Conservation (phyloP, 1,140 invertebrate genomes). For the Bicyclus anynana region DNA sequence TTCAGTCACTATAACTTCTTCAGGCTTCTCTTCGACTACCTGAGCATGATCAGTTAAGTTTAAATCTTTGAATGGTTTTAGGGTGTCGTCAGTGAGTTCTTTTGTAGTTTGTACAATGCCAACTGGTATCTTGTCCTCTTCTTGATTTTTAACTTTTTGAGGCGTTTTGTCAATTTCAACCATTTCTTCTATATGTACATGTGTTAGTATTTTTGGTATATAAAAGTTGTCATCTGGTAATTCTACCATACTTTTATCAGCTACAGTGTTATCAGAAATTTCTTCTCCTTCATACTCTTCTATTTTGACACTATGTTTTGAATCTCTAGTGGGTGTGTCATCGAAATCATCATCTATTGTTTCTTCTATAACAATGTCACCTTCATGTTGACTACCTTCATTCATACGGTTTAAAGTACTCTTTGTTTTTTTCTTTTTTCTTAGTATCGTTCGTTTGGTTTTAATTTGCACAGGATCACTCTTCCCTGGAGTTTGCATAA, state of each 20-base stretch:
- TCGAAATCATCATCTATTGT: slow-evolving; percentile 57
- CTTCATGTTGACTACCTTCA: slow-evolving; percentile 35
- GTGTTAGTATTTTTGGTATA: slow-evolving; percentile 44
- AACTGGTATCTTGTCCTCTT: no score
- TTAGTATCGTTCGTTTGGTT: slow-evolving; percentile 76
- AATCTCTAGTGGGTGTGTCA: slow-evolving; percentile 14
- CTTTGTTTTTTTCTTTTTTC: slow-evolving; percentile 52
- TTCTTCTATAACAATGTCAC: slow-evolving; percentile 73
- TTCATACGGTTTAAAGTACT: no score
- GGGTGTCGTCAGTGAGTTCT: no score
- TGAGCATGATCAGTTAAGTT: no score
- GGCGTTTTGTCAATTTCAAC: slow-evolving; percentile 46
- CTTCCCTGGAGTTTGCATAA: slow-evolving; percentile 67
- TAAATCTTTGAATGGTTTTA: no score
- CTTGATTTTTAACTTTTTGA: no score
- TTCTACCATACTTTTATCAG: slow-evolving; percentile 52
- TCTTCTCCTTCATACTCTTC: slow-evolving; percentile 63
- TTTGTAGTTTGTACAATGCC: no score
- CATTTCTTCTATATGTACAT: slow-evolving; percentile 60
- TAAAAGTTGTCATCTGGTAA: slow-evolving; percentile 54
- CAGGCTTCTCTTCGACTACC: no score
- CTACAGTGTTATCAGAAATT: slow-evolving; percentile 12
- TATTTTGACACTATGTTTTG: slow-evolving; percentile 47
- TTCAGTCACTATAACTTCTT: neutral
- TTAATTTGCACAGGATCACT: slow-evolving; percentile 72